Evolutionary conservation across 2,888 invertebrate genomes (phyloP).

Genomic region (Acleris holmiana): DNA sequence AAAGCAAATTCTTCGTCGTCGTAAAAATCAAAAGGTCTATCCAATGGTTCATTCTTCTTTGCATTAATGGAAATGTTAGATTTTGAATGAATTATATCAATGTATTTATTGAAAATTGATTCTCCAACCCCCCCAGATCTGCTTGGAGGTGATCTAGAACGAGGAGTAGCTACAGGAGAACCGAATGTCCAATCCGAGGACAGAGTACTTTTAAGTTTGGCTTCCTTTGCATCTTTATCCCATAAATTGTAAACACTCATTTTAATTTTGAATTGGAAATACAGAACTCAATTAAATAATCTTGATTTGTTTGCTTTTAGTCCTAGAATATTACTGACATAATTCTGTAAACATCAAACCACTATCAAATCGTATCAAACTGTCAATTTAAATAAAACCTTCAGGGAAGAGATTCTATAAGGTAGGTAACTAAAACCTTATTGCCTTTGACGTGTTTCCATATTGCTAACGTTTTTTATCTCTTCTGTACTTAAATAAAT

Average conservation of each 20-base stretch:
- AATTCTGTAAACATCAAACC: background rate
- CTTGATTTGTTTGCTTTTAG: background rate
- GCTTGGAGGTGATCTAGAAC: slow-evolving; percentile 54
- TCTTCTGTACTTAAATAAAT: too few species aligned
- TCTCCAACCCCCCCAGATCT: slow-evolving; percentile 53
- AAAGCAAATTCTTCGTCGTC: slow-evolving; percentile 78
- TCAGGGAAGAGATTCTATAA: too few species aligned
- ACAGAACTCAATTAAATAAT: background rate
- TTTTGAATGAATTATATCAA: slow-evolving; percentile 67
- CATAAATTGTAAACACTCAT: slow-evolving; percentile 59
- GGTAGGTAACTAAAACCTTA: too few species aligned
- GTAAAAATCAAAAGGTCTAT: slow-evolving; percentile 73
- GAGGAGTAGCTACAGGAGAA: slow-evolving; percentile 52
- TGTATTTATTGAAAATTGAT: slow-evolving; percentile 64
- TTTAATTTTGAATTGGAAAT: slow-evolving; percentile 43
- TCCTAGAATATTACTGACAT: slow-evolving; percentile 5
- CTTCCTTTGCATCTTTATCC: slow-evolving; percentile 51
- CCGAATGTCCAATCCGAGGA: slow-evolving; percentile 54
- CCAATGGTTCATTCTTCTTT: slow-evolving; percentile 59
- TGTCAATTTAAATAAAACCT: slow-evolving; percentile 6
- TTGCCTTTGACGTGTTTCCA: too few species aligned
- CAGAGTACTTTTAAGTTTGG: slow-evolving; percentile 37
- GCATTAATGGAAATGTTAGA: slow-evolving; percentile 58
- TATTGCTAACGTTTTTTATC: too few species aligned
- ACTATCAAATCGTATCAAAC: slow-evolving; percentile 6